These are phyloP conservation scores for Loxodonta africana DNA, from an alignment of 2,113 vertebrate genomes.

Conservation along the genomic window DNA sequence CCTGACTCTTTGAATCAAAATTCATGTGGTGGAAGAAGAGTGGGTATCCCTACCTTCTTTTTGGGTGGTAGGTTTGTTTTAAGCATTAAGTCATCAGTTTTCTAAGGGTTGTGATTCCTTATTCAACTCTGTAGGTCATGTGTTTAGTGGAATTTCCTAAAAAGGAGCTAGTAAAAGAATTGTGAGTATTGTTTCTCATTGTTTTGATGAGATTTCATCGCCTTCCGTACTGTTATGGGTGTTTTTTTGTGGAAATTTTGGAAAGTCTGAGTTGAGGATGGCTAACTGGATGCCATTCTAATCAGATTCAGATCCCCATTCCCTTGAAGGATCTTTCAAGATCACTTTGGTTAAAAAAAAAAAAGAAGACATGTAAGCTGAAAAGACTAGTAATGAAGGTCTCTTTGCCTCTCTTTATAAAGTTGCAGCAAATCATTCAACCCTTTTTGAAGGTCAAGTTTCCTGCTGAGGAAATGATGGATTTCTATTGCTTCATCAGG, in stretches of 20 bases:
- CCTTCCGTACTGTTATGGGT: background rate
- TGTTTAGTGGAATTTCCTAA: constrained; percentile 31
- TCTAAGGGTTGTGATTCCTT: background rate
- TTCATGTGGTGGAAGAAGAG: background rate
- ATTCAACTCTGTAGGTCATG: background rate
- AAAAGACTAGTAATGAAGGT: constrained; percentile 78
- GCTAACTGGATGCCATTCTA: constrained; percentile 62
- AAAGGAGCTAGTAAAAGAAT: background rate
- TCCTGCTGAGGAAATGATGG: constrained; percentile 79
- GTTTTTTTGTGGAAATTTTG: background rate
- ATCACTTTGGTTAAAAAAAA: constrained; percentile 61
- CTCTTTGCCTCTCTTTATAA: constrained; percentile 73
- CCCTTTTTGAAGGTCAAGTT: constrained; percentile 79
- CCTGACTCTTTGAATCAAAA: background rate
- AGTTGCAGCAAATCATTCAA: constrained; percentile 78
- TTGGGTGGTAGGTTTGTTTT: background rate
- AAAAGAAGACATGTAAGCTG: constrained; percentile 56
- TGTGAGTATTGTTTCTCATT: constrained; percentile 31
- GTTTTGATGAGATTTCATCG: constrained; percentile 32
- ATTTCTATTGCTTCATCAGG: constrained; percentile 81
- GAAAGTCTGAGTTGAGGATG: constrained; percentile 24
- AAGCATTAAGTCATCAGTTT: constrained; percentile 16
- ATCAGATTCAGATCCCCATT: constrained; percentile 69
- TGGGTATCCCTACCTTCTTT: background rate
- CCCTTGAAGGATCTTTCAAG: constrained; percentile 77